These are phyloP conservation scores for Pristis pectinata DNA, from an alignment of 2,797 vertebrate genomes.

Conservation along the genomic window DNA sequence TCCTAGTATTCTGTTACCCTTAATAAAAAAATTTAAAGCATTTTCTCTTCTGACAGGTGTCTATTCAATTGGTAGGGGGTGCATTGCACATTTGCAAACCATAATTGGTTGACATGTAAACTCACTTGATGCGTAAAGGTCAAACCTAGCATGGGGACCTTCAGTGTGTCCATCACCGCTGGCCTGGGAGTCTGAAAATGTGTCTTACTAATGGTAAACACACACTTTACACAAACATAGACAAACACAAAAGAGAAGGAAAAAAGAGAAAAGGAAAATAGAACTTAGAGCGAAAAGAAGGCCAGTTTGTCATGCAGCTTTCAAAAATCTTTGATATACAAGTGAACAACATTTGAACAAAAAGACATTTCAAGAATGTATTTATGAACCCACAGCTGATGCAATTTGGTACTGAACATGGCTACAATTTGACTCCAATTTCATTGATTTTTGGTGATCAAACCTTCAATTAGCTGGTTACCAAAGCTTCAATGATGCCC, in stretches of 20 bases:
- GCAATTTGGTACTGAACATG: background rate
- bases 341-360: background rate
- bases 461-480: background rate
- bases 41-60: no score
- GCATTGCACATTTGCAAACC: no score
- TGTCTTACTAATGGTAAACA: constrained; percentile 90
- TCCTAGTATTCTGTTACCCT: no score
- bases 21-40: no score
- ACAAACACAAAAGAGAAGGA: constrained; percentile 51
- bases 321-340: background rate
- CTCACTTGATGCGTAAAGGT: constrained; percentile 90
- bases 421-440: background rate
- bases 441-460: background rate
- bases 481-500: background rate
- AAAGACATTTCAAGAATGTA: background rate
- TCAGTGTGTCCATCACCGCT: constrained; percentile 85
- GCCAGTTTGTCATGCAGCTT: background rate
- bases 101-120: constrained; percentile 43
- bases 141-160: constrained; percentile 82
- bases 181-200: constrained; percentile 87
- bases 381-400: background rate
- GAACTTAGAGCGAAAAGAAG: constrained; percentile 49
- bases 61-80: no score
- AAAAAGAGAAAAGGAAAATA: constrained; percentile 52
- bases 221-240: constrained; percentile 71